Percentiles rank a stretch among this genome's conserved stretches.
phyloP scores from a whole-genome alignment of 2,797 vertebrate species.

The Mormyrops attenuatus region DNA sequence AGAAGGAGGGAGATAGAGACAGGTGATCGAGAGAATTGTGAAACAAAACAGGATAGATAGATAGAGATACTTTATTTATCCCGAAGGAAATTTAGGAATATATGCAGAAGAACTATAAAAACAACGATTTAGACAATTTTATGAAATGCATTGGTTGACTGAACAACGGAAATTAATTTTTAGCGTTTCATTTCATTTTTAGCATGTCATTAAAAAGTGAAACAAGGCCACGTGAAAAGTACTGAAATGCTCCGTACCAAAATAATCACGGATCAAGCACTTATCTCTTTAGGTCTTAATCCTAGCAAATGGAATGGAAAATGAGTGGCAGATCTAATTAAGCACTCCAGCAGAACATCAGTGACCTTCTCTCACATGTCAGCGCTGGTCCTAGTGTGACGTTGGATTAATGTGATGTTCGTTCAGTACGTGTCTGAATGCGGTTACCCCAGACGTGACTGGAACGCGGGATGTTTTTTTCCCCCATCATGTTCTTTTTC shows the following conservation, averaged over 20 bases:
- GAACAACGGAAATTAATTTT: conserved; percentile 14
- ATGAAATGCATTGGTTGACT: not conserved
- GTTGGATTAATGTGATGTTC: not conserved
- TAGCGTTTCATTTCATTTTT: not conserved
- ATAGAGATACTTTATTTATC: no score
- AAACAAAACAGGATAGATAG: not conserved
- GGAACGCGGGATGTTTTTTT: conserved; percentile 28
- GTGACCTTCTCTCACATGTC: not conserved
- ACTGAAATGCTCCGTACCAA: conserved; percentile 25
- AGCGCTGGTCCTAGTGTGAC: not conserved
- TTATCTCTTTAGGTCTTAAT: conserved; percentile 38
- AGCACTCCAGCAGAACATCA: not conserved
- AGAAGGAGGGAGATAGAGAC: not conserved
- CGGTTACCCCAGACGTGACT: conserved; percentile 35
- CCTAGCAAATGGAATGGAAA: conserved; percentile 34
- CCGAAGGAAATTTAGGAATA: not conserved
- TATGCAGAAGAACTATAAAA: not conserved
- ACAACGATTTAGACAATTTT: not conserved
- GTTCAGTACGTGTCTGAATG: not conserved
- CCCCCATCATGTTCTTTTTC: not conserved
- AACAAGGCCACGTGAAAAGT: conserved; percentile 22
- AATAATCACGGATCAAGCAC: conserved; percentile 35
- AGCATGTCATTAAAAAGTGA: not conserved
- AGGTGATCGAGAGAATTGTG: not conserved
- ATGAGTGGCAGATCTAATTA: conserved; percentile 11